These are phyloP conservation scores for Lochmaea capreae DNA, from an alignment of 2,888 invertebrate genomes.

Conservation along the genomic window DNA sequence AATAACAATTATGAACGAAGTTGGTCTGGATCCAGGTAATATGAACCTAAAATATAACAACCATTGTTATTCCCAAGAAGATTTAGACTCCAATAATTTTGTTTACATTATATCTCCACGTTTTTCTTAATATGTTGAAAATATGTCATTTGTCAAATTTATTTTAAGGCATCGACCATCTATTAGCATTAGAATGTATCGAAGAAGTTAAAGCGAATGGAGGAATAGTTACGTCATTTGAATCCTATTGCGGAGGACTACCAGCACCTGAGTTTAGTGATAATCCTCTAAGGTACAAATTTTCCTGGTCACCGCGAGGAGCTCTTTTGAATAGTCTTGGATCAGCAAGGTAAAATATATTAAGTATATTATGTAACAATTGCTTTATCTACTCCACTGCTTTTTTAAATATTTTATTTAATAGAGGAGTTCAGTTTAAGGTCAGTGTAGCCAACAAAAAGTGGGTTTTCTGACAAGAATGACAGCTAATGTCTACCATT, in stretches of 20 bases:
- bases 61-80: too few relatives aligned
- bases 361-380: background rate
- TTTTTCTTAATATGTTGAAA: background rate
- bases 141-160: background rate
- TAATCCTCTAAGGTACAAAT: constrained; percentile 90
- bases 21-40: constrained; percentile 92
- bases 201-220: constrained; percentile 91
- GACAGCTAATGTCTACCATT: too few relatives aligned
- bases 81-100: too few relatives aligned
- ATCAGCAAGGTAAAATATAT: constrained; percentile 77
- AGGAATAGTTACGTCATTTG: constrained; percentile 93
- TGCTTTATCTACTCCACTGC: too few relatives aligned
- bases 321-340: constrained; percentile 91
- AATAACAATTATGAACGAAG: constrained; percentile 94
- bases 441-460: too few relatives aligned
- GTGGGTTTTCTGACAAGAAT: too few relatives aligned
- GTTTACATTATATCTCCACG: too few relatives aligned
- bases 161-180: constrained; percentile 73
- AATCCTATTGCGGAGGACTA: constrained; percentile 96
- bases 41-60: background rate
- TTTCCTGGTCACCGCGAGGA: constrained; percentile 97
- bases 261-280: constrained; percentile 97
- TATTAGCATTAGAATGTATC: constrained; percentile 96
- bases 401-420: too few relatives aligned
- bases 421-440: too few relatives aligned